These are phyloP conservation scores for Netelia virgata DNA, from an alignment of 2,888 invertebrate species.

Conservation along the genomic window DNA sequence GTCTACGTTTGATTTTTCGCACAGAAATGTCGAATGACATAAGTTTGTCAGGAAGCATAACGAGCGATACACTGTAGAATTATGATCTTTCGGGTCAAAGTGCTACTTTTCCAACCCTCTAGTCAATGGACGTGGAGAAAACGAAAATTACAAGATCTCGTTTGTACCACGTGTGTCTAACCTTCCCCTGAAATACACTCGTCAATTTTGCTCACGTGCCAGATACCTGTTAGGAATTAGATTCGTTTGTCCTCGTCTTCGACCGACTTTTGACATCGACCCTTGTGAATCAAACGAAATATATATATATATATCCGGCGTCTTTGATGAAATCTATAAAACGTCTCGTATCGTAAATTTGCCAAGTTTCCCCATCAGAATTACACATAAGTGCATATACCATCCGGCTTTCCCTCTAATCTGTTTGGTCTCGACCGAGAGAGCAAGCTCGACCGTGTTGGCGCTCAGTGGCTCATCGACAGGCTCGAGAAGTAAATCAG, in stretches of 20 bases:
- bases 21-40: neutral
- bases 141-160: constrained; percentile 44
- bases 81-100: constrained; percentile 34
- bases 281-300: neutral
- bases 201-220: neutral
- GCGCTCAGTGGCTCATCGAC: constrained; percentile 52
- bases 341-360: neutral
- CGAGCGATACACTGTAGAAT: constrained; percentile 9
- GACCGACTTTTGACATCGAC: neutral
- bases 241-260: neutral
- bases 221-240: neutral
- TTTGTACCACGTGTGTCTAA: constrained; percentile 13
- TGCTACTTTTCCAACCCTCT: neutral
- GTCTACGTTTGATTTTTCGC: neutral
- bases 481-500: constrained; percentile 62
- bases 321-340: neutral
- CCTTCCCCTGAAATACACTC: constrained; percentile 14
- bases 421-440: neutral
- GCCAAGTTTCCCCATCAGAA: neutral
- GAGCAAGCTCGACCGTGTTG: constrained; percentile 54
- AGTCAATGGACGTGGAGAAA: constrained; percentile 9
- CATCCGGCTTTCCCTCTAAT: constrained; percentile 26
- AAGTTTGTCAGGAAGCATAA: neutral
- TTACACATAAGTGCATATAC: constrained; percentile 3
- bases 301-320: neutral